A percentile compares a stretch with the other conserved stretches of the same genome.
Conservation (phyloP, 2,797 vertebrate species). For the Microtus obscurus region DNA sequence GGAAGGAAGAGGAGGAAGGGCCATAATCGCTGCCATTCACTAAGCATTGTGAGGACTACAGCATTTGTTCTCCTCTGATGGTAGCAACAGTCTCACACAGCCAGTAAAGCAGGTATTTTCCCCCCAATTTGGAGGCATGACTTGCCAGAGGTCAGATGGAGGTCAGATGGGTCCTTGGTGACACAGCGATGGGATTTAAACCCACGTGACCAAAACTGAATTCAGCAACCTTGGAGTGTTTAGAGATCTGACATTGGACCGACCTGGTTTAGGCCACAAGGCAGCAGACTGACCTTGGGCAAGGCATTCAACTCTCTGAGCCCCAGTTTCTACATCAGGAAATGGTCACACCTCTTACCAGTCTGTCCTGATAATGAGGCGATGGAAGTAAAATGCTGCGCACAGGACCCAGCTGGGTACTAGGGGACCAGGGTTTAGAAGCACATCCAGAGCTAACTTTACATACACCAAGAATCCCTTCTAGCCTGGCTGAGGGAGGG, state of each 20-base stretch:
- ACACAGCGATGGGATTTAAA: neutral
- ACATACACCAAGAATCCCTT: neutral
- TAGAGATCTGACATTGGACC: neutral
- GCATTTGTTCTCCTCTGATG: constrained; percentile 29
- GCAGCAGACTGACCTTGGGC: neutral
- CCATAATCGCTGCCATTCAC: neutral
- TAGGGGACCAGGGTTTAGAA: neutral
- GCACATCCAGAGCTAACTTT: neutral
- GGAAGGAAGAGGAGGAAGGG: neutral
- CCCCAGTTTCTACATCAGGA: neutral
- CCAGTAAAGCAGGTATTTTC: neutral
- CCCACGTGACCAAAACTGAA: neutral
- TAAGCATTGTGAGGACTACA: neutral
- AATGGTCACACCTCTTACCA: neutral
- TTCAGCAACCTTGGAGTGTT: neutral
- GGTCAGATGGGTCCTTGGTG: neutral
- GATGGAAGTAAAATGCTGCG: neutral
- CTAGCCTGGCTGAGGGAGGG: neutral
- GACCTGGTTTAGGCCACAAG: neutral
- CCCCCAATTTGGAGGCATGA: neutral
- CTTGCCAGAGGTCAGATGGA: neutral
- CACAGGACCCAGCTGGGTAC: neutral
- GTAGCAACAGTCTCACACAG: neutral
- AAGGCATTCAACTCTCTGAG: neutral
- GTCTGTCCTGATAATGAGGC: neutral